Base-by-base conservation (phyloP, 2,113 vertebrate species). In the Malurus elegans region DNA sequence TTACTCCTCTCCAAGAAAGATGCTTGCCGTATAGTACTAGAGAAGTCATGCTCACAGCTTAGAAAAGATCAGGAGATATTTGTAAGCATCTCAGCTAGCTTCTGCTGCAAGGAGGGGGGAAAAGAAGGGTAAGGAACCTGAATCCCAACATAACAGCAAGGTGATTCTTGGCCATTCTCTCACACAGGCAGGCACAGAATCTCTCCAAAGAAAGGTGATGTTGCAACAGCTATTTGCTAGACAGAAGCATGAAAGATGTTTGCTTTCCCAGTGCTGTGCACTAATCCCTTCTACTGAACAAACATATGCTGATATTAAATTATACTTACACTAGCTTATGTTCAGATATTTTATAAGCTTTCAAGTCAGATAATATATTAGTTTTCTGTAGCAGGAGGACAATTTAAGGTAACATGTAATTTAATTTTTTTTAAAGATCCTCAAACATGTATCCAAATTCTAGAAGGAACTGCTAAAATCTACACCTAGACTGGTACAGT, bases 201-300 rank as follows among this genome's bases (percentile, higher is more conserved):
- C 72, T 56, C 62, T 56, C 72, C 44, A 73, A 73, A 80, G 40
- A 66, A 48, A 91, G 76, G 36, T 14, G 18, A 48, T 23, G 11
- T 7, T 51, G 72, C 54, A 90, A 54, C 28, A 72, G 51, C 21
- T 25, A 17, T 25, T 54, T 78, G 69, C 25, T 32, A 53, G 12
- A 38, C 20, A 81, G 42, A 78, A 71, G 0, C 1, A 0, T 23
- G 64, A 54, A 58, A 71, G n/a, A 38, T 0, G 0, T 86, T 66
- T 73, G 64, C 42, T 54, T 86, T 61, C 51, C 75, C 50, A 65
- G 1, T 5, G 34, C 28, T 69, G 28, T 64, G 40, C 44, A 80
- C 15, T 24, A 50, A 48, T 9, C 36, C 4, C 14, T 89, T 50
- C 69, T 42, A 50, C 61, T 74, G 42, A 92, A 82, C 0, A 82